Evolutionary conservation across 2,113 vertebrate species (phyloP), one percentile per base, ranked within the genome.

Genomic region (Hypomesus transpacificus): DNA sequence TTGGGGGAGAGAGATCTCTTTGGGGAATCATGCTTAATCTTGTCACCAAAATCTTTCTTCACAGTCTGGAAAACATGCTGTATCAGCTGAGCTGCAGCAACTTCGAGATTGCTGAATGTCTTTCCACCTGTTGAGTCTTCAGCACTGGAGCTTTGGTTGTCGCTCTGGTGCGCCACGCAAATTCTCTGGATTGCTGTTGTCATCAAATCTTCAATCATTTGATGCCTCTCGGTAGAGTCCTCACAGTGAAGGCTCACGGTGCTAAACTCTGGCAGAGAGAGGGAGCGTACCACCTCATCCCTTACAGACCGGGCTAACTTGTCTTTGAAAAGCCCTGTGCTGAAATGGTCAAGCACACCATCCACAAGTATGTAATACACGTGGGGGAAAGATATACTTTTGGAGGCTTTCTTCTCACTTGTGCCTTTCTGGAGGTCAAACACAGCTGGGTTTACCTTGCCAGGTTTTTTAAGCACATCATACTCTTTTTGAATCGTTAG

Each of bases 31-130:
- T 24, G 21, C 13, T 26, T 60, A 14, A 62, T 26, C 60, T 62
- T 28, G 24, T 14, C 17, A 0, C 11, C 16, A 62, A 28, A 28
- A 14, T 7, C 7, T 62, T 22, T 7, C 24, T 62, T 62, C 14
- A 62, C 58, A 18, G 21, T 24, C 21, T 60, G 60, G 26, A 34
- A 31, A 28, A 26, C 26, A 7, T 28, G 26, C 60, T 62, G 6
- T 62, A 28, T 62, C 60, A 62, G 60, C 24, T 62, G 60, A 8
- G 60, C 60, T 60, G 58, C 58, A 60, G 58, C 14, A 60, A 6
- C 21, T 14, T 60, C 21, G 13, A 60, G 20, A 5, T n/a, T 60
- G 9, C 3, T 24, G 58, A 60, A 26, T 24, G 21, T 14, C 24
- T 60, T 11, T 60, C 24, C 57, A 59, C 11, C 20, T 59, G n/a